These are phyloP conservation scores for Polydesmus complanatus DNA, from an alignment of 2,888 invertebrate species.

Conservation along the genomic window DNA sequence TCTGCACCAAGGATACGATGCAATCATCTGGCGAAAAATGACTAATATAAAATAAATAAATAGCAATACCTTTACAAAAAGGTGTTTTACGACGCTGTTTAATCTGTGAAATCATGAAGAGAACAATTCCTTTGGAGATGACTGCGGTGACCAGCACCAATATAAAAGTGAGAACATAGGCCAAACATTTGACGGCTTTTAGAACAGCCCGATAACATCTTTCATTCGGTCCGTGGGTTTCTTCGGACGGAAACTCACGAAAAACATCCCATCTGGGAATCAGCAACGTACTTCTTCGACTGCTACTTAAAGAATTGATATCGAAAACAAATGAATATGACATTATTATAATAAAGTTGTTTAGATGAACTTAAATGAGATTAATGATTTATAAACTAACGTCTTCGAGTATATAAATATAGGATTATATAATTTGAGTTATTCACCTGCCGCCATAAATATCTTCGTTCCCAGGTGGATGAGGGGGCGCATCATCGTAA, in stretches of 20 bases:
- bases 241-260: constrained; percentile 52
- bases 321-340: neutral
- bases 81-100: constrained; percentile 55
- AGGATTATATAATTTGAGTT: neutral
- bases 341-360: neutral
- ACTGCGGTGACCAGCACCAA: constrained; percentile 74
- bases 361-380: neutral
- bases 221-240: constrained; percentile 52
- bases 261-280: constrained; percentile 68
- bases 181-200: constrained; percentile 45
- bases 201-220: constrained; percentile 47
- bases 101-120: constrained; percentile 85
- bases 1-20: neutral
- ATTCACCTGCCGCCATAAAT: constrained; percentile 79
- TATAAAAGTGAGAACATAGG: constrained; percentile 70
- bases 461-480: constrained; percentile 50
- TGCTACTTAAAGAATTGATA: constrained; percentile 22
- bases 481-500: constrained; percentile 75
- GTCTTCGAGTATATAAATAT: neutral
- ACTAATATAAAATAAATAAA: neutral
- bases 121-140: constrained; percentile 70
- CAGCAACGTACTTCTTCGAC: constrained; percentile 36
- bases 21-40: too few relatives aligned
- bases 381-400: neutral
- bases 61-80: constrained; percentile 57